Evolutionary conservation across 2,113 vertebrate species (phyloP).

Genomic region (Oryzias melastigma): DNA sequence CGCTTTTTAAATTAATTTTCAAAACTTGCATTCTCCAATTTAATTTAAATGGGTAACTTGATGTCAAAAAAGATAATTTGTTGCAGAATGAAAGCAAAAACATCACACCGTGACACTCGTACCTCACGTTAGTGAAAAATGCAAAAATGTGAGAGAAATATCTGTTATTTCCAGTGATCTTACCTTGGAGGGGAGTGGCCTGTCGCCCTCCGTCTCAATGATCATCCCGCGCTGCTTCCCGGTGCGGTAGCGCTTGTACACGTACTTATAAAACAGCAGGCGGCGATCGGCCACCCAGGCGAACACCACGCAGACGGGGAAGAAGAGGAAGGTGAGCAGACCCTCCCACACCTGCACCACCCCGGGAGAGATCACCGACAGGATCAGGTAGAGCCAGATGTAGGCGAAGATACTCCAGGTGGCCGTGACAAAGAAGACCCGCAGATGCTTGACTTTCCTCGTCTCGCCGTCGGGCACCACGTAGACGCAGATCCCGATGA

Average conservation of each 20-base stretch:
- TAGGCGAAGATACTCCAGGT: slow-evolving; percentile 99
- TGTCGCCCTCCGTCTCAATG: slow-evolving; percentile 94
- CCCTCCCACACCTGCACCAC: slow-evolving; percentile 97
- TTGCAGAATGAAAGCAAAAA: no score
- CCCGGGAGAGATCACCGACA: slow-evolving; percentile 92
- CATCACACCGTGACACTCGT: no score
- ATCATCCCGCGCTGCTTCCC: slow-evolving; percentile 98
- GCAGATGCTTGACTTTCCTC: slow-evolving; percentile 93
- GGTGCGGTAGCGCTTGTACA: slow-evolving; percentile 95
- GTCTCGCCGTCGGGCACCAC: slow-evolving; percentile 96
- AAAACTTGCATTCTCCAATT: no score
- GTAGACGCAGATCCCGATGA: slow-evolving; percentile 94
- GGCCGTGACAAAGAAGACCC: slow-evolving; percentile 97
- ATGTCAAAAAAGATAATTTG: no score
- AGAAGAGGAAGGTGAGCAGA: slow-evolving; percentile 96
- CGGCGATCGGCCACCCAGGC: slow-evolving; percentile 97
- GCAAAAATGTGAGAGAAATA: no score
- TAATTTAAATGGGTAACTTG: no score
- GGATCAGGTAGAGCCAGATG: slow-evolving; percentile 97
- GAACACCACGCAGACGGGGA: slow-evolving; percentile 96
- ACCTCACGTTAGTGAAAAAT: no score
- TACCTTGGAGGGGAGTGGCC: slow-evolving; percentile 87
- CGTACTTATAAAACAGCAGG: slow-evolving; percentile 98
- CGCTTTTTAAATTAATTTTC: no score
- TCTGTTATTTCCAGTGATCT: not conserved